phyloP scores from a whole-genome alignment of 2,113 vertebrate species.

The Eublepharis macularius region DNA sequence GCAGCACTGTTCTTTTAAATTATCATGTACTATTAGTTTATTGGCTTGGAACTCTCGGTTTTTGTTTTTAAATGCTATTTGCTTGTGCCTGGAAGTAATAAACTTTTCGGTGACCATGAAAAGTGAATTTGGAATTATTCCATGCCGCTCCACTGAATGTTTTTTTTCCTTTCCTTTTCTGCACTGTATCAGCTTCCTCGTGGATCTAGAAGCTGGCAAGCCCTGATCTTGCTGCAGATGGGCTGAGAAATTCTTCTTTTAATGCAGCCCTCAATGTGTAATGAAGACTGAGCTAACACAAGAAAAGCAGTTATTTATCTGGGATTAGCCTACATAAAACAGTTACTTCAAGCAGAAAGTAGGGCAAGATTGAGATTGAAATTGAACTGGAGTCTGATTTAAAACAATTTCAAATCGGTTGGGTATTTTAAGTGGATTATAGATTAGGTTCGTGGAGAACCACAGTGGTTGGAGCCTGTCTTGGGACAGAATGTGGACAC shows the following conservation, averaged over 20 bases:
- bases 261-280: constrained; percentile 39
- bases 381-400: constrained; percentile 7
- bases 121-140: constrained; percentile 35
- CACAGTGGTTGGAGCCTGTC: not conserved
- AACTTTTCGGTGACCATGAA: constrained; percentile 38
- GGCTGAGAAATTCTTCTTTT: constrained; percentile 35
- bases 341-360: constrained; percentile 50
- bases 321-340: constrained; percentile 72
- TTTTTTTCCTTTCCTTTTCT: not conserved
- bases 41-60: constrained; percentile 28
- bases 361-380: constrained; percentile 34
- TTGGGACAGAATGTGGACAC: not conserved
- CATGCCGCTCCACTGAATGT: not conserved
- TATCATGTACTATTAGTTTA: not conserved
- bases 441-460: not conserved
- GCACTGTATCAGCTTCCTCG: constrained; percentile 9
- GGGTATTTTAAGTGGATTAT: constrained; percentile 16
- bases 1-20: constrained; percentile 17
- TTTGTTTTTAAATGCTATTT: constrained; percentile 14
- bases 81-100: constrained; percentile 32
- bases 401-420: constrained; percentile 17
- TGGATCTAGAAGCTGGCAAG: constrained; percentile 13
- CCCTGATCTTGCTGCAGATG: constrained; percentile 27
- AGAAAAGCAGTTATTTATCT: constrained; percentile 72
- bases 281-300: constrained; percentile 65